These are phyloP conservation scores for Lycia hirtaria DNA, from an alignment of 2,888 invertebrate species.

Conservation along the genomic window DNA sequence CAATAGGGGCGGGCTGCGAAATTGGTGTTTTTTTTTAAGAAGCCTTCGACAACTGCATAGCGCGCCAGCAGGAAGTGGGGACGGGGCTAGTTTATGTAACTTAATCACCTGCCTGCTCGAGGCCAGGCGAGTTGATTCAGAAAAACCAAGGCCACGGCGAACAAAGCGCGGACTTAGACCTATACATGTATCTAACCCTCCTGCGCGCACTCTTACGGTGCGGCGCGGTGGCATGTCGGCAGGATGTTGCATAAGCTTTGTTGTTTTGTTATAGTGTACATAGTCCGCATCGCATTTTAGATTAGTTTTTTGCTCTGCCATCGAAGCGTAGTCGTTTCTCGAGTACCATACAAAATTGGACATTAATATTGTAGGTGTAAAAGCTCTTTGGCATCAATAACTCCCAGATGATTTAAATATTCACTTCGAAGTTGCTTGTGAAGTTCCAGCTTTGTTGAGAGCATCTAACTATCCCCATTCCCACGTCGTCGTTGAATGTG, in stretches of 20 bases:
- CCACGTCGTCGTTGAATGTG: slow-evolving; percentile 54
- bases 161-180: slow-evolving; percentile 69
- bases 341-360: slow-evolving; percentile 59
- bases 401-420: slow-evolving; percentile 45
- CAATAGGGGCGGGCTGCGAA: slow-evolving; percentile 69
- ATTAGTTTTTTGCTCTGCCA: slow-evolving; percentile 77
- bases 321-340: slow-evolving; percentile 55
- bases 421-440: slow-evolving; percentile 50
- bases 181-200: slow-evolving; percentile 73
- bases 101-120: slow-evolving; percentile 83
- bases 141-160: slow-evolving; percentile 80
- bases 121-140: slow-evolving; percentile 69
- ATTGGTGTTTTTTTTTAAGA: slow-evolving; percentile 79
- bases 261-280: slow-evolving; percentile 78
- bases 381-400: slow-evolving; percentile 45
- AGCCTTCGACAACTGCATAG: slow-evolving; percentile 79
- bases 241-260: slow-evolving; percentile 84
- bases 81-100: slow-evolving; percentile 83
- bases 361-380: slow-evolving; percentile 56
- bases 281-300: slow-evolving; percentile 76
- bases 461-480: slow-evolving; percentile 65
- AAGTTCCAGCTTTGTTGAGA: slow-evolving; percentile 63
- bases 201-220: slow-evolving; percentile 56
- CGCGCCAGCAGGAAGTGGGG: slow-evolving; percentile 83
- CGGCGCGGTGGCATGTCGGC: slow-evolving; percentile 75